A percentile compares a stretch with the other conserved stretches of the same genome.
phyloP scores from a whole-genome alignment of 2,888 invertebrate genomes.

The Empis stercorea region DNA sequence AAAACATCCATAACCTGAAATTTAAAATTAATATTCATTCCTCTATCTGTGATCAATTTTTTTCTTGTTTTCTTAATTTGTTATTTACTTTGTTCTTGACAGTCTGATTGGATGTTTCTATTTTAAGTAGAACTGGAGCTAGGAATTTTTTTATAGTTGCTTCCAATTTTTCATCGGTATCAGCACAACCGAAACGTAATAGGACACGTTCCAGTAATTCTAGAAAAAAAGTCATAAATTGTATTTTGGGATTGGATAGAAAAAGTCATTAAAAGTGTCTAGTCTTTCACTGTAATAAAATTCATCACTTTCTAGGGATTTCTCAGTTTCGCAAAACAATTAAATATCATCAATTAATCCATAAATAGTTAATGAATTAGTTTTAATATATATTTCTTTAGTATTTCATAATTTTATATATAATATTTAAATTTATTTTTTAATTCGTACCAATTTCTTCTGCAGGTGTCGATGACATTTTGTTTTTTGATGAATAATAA shows the following conservation, averaged over 20 bases:
- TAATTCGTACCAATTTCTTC: slow-evolving; percentile 35
- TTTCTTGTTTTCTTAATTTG: too few species aligned
- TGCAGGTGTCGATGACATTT: slow-evolving; percentile 31
- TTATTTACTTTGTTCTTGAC: slow-evolving; percentile 50
- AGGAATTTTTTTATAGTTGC: slow-evolving; percentile 65
- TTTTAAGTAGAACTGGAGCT: slow-evolving; percentile 78
- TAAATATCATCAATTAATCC: background rate
- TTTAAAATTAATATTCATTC: too few species aligned
- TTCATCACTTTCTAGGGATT: background rate
- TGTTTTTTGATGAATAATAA: slow-evolving; percentile 15
- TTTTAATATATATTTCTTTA: background rate
- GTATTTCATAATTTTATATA: background rate
- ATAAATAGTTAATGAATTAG: background rate
- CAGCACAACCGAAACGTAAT: slow-evolving; percentile 74
- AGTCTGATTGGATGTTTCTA: slow-evolving; percentile 74
- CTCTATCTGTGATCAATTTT: too few species aligned
- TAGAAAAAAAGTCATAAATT: too few species aligned
- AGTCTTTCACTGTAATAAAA: background rate
- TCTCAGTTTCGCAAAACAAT: slow-evolving; percentile 1
- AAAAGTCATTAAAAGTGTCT: too few species aligned
- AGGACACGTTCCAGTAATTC: slow-evolving; percentile 82
- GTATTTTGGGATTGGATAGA: too few species aligned
- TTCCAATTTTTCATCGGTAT: slow-evolving; percentile 80
- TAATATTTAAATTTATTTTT: slow-evolving; percentile 9
- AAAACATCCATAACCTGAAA: slow-evolving; percentile 87